Base-by-base conservation (phyloP, 2,888 invertebrate species). In the Nephrotoma flavescens region DNA sequence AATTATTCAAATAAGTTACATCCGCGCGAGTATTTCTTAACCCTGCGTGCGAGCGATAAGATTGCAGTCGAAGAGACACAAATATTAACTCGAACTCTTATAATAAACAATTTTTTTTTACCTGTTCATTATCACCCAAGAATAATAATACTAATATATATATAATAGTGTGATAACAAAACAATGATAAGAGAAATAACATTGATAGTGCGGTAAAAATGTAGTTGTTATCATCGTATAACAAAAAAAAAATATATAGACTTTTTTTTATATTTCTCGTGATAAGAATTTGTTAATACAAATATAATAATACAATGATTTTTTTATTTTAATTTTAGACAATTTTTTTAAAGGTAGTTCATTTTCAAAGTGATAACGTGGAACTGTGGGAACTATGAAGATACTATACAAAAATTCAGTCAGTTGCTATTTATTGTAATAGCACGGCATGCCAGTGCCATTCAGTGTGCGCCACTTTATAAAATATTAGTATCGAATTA, bases 401-500 rank as follows among this genome's bases (percentile, higher is more conserved):
- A 31, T 19, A 71, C 31, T 19, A 71, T 71, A 71, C 47, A 11
- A n/a, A 31, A 31, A 31, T 52, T 15, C 52, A 52, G 44, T 15
- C 15, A 9, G 52, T 52, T 52, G 31, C 31, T 31, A 31, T 31
- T 15, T 52, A 15, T 31, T 31, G 1, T 31, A 9, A 52, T 9
- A 52, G 5, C 6, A 15, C 15, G 15, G 5, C 15, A 15, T 52
- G 15, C n/a, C 52, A n/a, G n/a, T 19, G 19, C 15, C 19, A 57
- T 0, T 6, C 52, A 19, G 7, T 9, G 31, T 71, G 31, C 31
- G 31, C 71, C 31, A 71, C 31, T 31, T 31, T 11, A 84, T 15
- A 71, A 71, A 0, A 71, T 84, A 42, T 42, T 84, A 42, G 6
- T 84, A 84, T 84, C 86, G 86, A 94, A 93, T 93, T 94, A 93